Conservation (phyloP, 1,140 invertebrate species). For the Panulirus ornatus region DNA sequence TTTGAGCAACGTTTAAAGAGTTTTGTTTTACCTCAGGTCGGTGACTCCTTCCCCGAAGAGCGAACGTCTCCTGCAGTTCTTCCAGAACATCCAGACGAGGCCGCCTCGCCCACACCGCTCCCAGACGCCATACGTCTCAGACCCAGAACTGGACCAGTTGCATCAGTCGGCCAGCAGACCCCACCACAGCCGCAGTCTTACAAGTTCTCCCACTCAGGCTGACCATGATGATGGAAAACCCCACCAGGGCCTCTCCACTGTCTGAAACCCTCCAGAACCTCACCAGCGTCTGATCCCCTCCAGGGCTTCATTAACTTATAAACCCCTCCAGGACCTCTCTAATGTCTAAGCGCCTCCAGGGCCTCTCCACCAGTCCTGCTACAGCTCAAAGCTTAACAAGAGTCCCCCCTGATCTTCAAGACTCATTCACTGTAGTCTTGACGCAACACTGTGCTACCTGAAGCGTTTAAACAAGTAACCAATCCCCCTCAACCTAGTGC, state of each 20-base stretch:
- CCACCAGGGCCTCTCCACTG: not conserved
- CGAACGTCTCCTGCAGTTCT: conserved; percentile 49
- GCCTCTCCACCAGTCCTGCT: not conserved
- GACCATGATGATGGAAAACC: conserved; percentile 16
- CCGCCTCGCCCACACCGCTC: not conserved
- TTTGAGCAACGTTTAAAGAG: too few relatives aligned
- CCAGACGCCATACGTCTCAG: not conserved
- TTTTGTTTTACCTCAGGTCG: not conserved
- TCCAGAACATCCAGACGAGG: conserved; percentile 29
- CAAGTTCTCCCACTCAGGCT: conserved; percentile 21
- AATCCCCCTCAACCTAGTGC: too few relatives aligned
- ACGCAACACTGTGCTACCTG: too few relatives aligned
- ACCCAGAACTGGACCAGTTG: not conserved
- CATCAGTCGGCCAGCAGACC: not conserved
- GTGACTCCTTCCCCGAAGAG: conserved; percentile 42
- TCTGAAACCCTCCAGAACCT: not conserved
- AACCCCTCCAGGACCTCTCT: too few relatives aligned
- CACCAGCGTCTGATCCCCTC: too few relatives aligned
- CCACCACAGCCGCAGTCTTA: conserved; percentile 39
- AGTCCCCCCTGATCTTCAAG: too few relatives aligned
- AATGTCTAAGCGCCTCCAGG: too few relatives aligned
- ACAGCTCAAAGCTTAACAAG: too few relatives aligned
- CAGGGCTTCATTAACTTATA: too few relatives aligned
- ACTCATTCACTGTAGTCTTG: too few relatives aligned
- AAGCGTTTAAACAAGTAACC: too few relatives aligned